phyloP scores from a whole-genome alignment of 2,888 invertebrate genomes.

The Nudaria mundana region DNA sequence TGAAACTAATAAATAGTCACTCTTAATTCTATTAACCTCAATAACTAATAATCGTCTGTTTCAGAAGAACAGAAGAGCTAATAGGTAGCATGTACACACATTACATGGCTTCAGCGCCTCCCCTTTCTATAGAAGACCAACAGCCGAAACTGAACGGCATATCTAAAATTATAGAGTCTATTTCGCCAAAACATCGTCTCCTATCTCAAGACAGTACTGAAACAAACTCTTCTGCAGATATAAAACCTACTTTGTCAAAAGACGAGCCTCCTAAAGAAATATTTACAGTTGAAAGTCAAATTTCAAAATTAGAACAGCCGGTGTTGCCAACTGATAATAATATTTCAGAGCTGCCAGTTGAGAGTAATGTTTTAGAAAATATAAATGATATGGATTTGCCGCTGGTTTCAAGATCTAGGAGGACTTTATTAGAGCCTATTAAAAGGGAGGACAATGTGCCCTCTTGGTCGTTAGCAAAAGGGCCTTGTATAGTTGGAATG shows the following conservation, averaged over 20 bases:
- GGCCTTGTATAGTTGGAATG: slow-evolving; percentile 65
- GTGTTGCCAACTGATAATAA: slow-evolving; percentile 41
- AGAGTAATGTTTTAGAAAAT: slow-evolving; percentile 16
- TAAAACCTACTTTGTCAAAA: slow-evolving; percentile 52
- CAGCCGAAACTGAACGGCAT: slow-evolving; percentile 55
- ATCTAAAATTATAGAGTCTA: slow-evolving; percentile 46
- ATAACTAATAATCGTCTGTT: slow-evolving; percentile 19
- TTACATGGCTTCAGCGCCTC: slow-evolving; percentile 73
- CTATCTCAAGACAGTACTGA: slow-evolving; percentile 64
- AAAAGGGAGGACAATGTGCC: slow-evolving; percentile 61
- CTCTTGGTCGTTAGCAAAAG: slow-evolving; percentile 72
- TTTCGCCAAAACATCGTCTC: slow-evolving; percentile 46
- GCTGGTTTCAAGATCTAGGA: slow-evolving; percentile 53
- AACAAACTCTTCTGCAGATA: slow-evolving; percentile 67
- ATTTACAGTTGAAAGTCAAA: slow-evolving; percentile 65
- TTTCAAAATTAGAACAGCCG: slow-evolving; percentile 51
- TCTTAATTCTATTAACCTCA: too few relatives aligned
- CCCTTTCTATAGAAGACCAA: slow-evolving; percentile 54
- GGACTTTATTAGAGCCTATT: slow-evolving; percentile 70
- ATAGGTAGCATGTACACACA: slow-evolving; percentile 79
- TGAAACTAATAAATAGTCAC: too few relatives aligned
- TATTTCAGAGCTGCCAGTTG: slow-evolving; percentile 32
- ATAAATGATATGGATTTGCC: slow-evolving; percentile 51
- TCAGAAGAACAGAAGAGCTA: slow-evolving; percentile 82
- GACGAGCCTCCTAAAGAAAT: slow-evolving; percentile 44